Base-by-base conservation (phyloP, 2,888 invertebrate species). In the Euzophera pinguis region DNA sequence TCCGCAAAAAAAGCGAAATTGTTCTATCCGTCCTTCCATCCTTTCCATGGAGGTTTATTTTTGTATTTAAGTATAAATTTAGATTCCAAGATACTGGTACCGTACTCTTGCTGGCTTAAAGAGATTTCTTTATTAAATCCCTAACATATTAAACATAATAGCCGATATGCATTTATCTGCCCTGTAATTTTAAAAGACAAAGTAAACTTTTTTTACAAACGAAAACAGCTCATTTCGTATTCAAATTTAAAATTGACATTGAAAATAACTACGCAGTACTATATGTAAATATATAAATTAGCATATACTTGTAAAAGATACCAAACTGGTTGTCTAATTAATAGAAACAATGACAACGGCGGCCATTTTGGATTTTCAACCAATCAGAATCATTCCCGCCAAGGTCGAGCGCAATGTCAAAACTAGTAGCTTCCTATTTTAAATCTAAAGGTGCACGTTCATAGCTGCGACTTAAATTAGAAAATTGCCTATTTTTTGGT, bases 361-460 rank as follows among this genome's bases (percentile, higher is more conserved):
- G 69, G 88, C 89, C 89, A 90, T 90, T 59, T 82, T 86, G 79
- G 47, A 61, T 56, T 64, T 71, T 67, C 68, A 79, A 66, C 89
- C 89, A 89, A 89, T 90, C 73, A 66, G 65, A 56, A 63, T 61
- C 59, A 60, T 57, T 61, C 62, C 59, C 59, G 65, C 64, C 86
- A 88, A 90, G 89, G 89, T 86, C 81, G 76, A 54, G 64, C 70
- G 76, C 89, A 88, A 89, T 89, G 89, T 89, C 88, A 88, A 87
- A 89, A 82, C 72, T 77, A 53, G 63, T 57, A 69, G 78, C 87
- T 89, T 88, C 88, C 88, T 86, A 81, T 81, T 80, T 68, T 78
- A 72, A 77, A 39, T 39, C 3, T 2, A 16, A 39, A 39, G 39
- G 39, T 16, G 10, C 39, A 1, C 9, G 10, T 39, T 16, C 39